A percentile compares a stretch with the other conserved stretches of the same genome.
Evolutionary conservation across 2,797 vertebrate genomes (phyloP).

Genomic region (Phataginus tetradactyla): DNA sequence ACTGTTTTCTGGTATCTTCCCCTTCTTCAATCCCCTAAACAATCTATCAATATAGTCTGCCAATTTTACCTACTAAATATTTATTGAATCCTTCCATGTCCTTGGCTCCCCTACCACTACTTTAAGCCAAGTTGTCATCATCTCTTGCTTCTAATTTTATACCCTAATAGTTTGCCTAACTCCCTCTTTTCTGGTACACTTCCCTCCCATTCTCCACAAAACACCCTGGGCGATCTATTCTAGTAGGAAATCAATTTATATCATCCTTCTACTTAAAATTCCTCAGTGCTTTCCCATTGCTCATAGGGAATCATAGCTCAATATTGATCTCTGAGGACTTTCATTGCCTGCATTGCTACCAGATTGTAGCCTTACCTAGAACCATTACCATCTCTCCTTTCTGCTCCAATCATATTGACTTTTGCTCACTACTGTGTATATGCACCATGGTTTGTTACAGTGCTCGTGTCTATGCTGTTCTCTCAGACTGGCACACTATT

Average conservation of each 20-base stretch:
- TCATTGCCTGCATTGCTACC: not conserved
- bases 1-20: not conserved
- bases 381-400: not conserved
- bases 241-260: not conserved
- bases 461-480: not conserved
- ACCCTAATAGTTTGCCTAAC: not conserved
- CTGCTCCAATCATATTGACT: not conserved
- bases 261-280: not conserved
- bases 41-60: not conserved
- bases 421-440: not conserved
- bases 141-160: not conserved
- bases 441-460: not conserved
- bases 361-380: not conserved
- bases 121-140: not conserved
- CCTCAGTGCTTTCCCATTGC: not conserved
- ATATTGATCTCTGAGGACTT: not conserved
- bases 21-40: not conserved
- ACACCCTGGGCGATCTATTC: not conserved
- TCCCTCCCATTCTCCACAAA: not conserved
- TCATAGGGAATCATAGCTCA: not conserved
- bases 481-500: not conserved
- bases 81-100: not conserved
- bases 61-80: not conserved
- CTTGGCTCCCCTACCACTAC: not conserved
- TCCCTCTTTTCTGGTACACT: not conserved